Evolutionary conservation across 1,140 invertebrate genomes (phyloP).

Genomic region (Trichogramma pretiosum): DNA sequence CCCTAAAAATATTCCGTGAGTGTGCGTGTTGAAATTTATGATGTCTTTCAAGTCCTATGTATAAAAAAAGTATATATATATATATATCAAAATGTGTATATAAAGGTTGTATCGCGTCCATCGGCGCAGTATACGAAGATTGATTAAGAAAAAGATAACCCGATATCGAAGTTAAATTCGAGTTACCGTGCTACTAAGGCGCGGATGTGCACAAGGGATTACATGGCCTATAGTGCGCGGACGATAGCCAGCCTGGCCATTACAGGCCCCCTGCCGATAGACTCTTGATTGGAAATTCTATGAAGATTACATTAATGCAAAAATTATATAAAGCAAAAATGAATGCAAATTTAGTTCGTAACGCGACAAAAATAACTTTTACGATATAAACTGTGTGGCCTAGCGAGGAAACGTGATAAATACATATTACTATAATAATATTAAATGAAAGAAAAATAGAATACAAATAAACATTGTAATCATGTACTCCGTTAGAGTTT

Average conservation of each 20-base stretch:
- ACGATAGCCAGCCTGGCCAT: conserved; percentile 44
- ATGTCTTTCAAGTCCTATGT: neutral
- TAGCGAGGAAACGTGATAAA: conserved; percentile 47
- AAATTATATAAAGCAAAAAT: conserved; percentile 16
- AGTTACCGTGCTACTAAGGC: conserved; percentile 20
- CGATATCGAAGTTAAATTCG: too few species aligned
- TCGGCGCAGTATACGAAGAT: conserved; percentile 13
- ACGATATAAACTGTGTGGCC: conserved; percentile 42
- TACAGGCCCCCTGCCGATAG: conserved; percentile 37
- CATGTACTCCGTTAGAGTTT: conserved; percentile 47
- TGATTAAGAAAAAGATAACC: neutral
- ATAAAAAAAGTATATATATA: conserved; percentile 14
- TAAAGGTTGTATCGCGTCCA: neutral
- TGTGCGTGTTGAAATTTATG: neutral
- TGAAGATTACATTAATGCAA: conserved; percentile 23
- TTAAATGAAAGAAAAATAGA: conserved; percentile 27
- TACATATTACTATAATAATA: conserved; percentile 39
- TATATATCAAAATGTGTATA: conserved; percentile 4
- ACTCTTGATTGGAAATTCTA: conserved; percentile 14
- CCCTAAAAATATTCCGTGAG: too few species aligned
- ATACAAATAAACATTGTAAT: conserved; percentile 41
- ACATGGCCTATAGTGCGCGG: conserved; percentile 43
- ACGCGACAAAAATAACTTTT: conserved; percentile 32
- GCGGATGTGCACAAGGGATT: conserved; percentile 23
- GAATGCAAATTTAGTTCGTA: conserved; percentile 30